These are phyloP conservation scores for Falco naumanni DNA, from an alignment of 2,797 vertebrate species.

Conservation along the genomic window DNA sequence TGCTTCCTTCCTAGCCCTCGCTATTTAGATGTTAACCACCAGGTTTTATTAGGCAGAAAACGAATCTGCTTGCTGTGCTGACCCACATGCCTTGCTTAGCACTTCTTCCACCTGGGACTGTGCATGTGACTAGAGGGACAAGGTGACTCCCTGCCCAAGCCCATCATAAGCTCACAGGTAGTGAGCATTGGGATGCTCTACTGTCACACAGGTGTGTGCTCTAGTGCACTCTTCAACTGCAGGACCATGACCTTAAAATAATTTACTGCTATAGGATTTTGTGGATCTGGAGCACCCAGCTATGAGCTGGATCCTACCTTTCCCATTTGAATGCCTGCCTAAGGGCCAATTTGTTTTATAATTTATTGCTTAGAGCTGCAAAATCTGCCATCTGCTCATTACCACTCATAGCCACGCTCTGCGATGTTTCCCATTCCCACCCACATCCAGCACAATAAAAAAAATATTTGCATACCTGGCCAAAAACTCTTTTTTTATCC, in stretches of 20 bases:
- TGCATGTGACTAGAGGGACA: neutral
- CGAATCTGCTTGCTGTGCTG: neutral
- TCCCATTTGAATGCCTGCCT: neutral
- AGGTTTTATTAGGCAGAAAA: neutral
- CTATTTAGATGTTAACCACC: neutral
- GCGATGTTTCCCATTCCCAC: neutral
- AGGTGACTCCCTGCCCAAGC: neutral
- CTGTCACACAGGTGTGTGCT: neutral
- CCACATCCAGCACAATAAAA: neutral
- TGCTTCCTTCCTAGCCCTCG: neutral
- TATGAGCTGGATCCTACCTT: neutral
- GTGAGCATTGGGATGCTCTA: neutral
- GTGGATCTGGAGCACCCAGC: neutral
- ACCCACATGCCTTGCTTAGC: fast-evolving
- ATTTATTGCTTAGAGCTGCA: conserved; percentile 9
- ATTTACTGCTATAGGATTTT: neutral
- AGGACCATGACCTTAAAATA: fast-evolving
- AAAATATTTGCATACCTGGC: neutral
- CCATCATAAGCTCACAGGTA: fast-evolving
- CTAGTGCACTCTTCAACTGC: fast-evolving
- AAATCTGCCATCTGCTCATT: conserved; percentile 21
- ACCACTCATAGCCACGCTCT: neutral
- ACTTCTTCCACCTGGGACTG: neutral
- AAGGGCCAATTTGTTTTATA: neutral
- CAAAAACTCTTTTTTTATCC: neutral